phyloP scores from a whole-genome alignment of 2,797 vertebrate species.

The Pelochelys cantorii region DNA sequence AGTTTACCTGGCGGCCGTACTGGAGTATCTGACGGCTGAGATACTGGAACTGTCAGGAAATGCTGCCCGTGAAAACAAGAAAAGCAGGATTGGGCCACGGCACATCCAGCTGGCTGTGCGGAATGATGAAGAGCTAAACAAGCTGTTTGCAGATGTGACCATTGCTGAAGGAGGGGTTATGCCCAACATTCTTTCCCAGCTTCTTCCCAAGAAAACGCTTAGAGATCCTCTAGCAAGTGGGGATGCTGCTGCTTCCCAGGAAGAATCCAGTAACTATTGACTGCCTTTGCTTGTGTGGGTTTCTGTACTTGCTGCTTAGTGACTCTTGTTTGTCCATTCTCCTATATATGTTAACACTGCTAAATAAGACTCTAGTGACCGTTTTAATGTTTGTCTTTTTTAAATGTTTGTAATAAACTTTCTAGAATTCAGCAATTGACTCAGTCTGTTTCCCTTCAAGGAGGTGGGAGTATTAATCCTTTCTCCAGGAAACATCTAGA shows the following conservation, averaged over 20 bases:
- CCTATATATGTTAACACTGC: neutral
- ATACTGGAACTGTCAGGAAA: slow-evolving; percentile 85
- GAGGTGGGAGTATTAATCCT: neutral
- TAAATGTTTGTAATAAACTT: slow-evolving; percentile 36
- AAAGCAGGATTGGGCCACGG: slow-evolving; percentile 78
- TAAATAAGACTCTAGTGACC: neutral
- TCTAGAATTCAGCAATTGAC: neutral
- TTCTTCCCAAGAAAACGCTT: slow-evolving; percentile 82
- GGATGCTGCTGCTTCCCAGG: slow-evolving; percentile 73
- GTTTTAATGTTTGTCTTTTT: neutral
- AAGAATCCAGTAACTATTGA: slow-evolving; percentile 18
- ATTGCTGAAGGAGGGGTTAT: slow-evolving; percentile 83
- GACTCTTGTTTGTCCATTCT: neutral
- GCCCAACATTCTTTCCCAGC: slow-evolving; percentile 82
- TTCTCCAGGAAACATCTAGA: neutral
- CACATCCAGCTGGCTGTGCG: slow-evolving; percentile 84
- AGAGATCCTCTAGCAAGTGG: slow-evolving; percentile 39
- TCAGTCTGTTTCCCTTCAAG: neutral
- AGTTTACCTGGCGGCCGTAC: slow-evolving; percentile 80
- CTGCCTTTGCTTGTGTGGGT: neutral
- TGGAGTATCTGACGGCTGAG: slow-evolving; percentile 87
- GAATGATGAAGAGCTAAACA: slow-evolving; percentile 82
- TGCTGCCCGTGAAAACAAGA: slow-evolving; percentile 82
- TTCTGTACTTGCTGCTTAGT: neutral
- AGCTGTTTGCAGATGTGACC: slow-evolving; percentile 76